Evolutionary conservation across 1,140 invertebrate genomes (phyloP).

Genomic region (Vanessa atalanta): DNA sequence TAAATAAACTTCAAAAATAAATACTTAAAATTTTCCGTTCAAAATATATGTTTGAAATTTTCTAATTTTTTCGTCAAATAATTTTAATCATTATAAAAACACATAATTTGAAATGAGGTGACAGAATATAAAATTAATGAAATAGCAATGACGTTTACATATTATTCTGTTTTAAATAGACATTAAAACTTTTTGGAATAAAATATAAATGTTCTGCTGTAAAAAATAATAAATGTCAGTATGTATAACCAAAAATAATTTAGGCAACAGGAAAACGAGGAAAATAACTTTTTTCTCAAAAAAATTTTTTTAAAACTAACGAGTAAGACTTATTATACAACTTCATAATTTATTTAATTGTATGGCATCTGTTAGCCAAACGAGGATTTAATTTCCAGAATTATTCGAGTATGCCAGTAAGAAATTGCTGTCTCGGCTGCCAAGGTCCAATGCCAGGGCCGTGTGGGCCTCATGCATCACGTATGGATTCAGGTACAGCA

Average conservation of each 20-base stretch:
- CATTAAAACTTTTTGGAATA: neutral
- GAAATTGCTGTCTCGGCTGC: slow-evolving; percentile 67
- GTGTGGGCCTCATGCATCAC: slow-evolving; percentile 48
- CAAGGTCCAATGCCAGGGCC: slow-evolving; percentile 65
- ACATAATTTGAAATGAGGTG: too few species aligned
- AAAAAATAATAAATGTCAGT: neutral
- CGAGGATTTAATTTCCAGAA: neutral
- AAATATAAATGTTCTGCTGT: neutral
- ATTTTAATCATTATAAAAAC: too few species aligned
- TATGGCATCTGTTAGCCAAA: neutral
- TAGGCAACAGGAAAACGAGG: too few species aligned
- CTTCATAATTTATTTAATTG: neutral
- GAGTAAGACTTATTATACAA: neutral
- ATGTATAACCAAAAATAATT: too few species aligned
- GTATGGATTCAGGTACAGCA: slow-evolving; percentile 49
- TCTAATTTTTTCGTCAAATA: too few species aligned
- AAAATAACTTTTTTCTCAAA: neutral
- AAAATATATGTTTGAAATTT: too few species aligned
- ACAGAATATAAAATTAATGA: too few species aligned
- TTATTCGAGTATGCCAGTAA: slow-evolving; percentile 56
- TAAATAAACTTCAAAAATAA: too few species aligned
- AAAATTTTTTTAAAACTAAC: neutral
- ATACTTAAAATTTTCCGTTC: too few species aligned
- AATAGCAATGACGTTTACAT: too few species aligned
- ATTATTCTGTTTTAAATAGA: neutral